Base-by-base conservation (phyloP, 2,888 invertebrate genomes). In the Gari tellinella region DNA sequence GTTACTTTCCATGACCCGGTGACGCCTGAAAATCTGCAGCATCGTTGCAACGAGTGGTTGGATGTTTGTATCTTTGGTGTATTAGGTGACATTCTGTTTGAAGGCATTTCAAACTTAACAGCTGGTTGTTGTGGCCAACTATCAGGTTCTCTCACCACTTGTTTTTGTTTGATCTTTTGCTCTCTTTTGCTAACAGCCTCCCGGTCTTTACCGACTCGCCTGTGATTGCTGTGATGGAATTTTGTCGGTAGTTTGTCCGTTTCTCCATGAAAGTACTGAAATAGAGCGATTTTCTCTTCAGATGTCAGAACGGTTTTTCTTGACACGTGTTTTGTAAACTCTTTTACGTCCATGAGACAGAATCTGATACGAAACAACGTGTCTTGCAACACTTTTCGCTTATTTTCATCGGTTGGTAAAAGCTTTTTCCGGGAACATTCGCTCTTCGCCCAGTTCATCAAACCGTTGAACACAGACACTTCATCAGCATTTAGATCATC, bases 401-500 rank as follows among this genome's bases (percentile, higher is more conserved):
- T 48, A 51, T 55, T 72, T 25, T 37, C 19, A 41, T 79, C 74
- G 14, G 40, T 62, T 21, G 57, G 53, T n/a, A 53, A 60, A 1
- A 69, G 8, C 40, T 68, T 48, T 40, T 60, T 15, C 2, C 65
- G 45, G 8, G 55, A 45, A 40, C 79, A 79, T 58, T 75, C 67
- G 19, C 43, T 40, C n/a, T 72, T 65, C 1, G 81, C 69, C 81
- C 81, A 81, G 10, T 5, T 31, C 12, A 75, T 17, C 15, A 76
- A 19, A 3, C 60, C 76, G 7, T 70, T 56, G 41, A 65, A 81
- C 15, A 81, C 73, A 12, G 48, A 10, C 14, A 63, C 51, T 40
- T 81, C 81, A 10, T 73, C 65, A 10, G 73, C 70, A 53, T 70
- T 63, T 3, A 81, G 63, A 14, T 72, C 65, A 55, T 76, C 70